Evolutionary conservation across 2,888 invertebrate genomes (phyloP), one percentile per base, ranked within the genome.

Genomic region (Drosophila mulleri): DNA sequence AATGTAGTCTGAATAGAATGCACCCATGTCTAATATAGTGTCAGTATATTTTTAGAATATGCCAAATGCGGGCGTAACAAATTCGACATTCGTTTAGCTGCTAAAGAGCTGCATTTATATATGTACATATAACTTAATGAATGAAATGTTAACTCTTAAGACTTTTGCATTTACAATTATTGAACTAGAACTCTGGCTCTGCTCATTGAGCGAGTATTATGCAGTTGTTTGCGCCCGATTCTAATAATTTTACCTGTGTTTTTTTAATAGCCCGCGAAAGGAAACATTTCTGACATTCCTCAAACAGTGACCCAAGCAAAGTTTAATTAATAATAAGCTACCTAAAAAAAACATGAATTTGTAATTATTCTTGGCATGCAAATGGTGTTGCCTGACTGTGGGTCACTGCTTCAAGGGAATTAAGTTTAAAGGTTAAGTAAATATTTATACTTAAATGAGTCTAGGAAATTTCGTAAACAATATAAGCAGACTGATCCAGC

Each of bases 311-410:
- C 23, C 23, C 42, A 54, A 26, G 32, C 32, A 37, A 26, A n/a
- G 18, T 16, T 29, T 53, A 39, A 42, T 57, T 39, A 60, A 16
- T 42, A 56, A 23, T 3, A n/a, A 39, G 44, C 37, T 56, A 45
- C 35, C 59, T 16, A 18, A 42, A 42, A 29, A 29, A 41, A 26
- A 41, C 6, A n/a, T n/a, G 37, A 37, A 56, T 26, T 39, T 50
- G 12, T 56, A 56, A 73, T 75, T 59, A 59, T 8, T n/a, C 23
- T 58, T 45, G 2, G 12, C 16, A 48, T 11, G 16, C n/a, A 35
- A 35, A 26, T 32, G 11, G 32, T 9, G 26, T 26, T 11, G 26
- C 23, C 4, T 16, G 16, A 39, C 4, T 16, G 32, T 12, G 35
- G 3, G 23, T 1, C n/a, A 23, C 23, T 35, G 32, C 26, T 42